Percentiles rank a stretch among this genome's conserved stretches.
phyloP scores from a whole-genome alignment of 2,797 vertebrate genomes.

The Sebastes trivittatus region DNA sequence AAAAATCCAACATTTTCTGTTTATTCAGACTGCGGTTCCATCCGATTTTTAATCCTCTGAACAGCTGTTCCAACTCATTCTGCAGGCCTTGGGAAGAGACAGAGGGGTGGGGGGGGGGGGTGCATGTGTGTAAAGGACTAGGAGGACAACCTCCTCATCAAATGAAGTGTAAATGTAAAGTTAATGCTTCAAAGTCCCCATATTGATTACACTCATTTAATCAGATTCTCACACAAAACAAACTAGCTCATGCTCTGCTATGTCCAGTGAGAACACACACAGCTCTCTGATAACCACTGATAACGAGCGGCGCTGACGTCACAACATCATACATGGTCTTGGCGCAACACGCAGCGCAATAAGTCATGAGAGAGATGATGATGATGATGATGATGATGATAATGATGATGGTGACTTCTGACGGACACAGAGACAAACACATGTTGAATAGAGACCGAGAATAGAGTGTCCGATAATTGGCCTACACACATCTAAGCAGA shows the following conservation, averaged over 20 bases:
- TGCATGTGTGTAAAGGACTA: not conserved
- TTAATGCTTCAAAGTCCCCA: slow-evolving; percentile 27
- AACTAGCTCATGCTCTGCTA: slow-evolving; percentile 49
- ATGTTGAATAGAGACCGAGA: not conserved
- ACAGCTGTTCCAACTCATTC: slow-evolving; percentile 82
- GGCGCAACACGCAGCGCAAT: slow-evolving; percentile 46
- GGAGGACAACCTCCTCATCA: slow-evolving; percentile 37
- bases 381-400: too few species aligned
- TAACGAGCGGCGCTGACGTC: slow-evolving; percentile 28
- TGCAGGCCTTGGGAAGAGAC: slow-evolving; percentile 71
- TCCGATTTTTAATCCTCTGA: slow-evolving; percentile 78
- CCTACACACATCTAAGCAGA: not conserved
- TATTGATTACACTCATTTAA: slow-evolving; percentile 54
- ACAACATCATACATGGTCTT: slow-evolving; percentile 50
- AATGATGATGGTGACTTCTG: not conserved
- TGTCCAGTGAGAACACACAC: slow-evolving; percentile 62
- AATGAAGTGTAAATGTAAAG: slow-evolving; percentile 20
- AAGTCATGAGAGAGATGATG: not conserved
- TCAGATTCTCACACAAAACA: slow-evolving; percentile 50
- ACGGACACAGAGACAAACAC: not conserved
- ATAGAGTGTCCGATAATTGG: not conserved
- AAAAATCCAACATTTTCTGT: slow-evolving; percentile 72
- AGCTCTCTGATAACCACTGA: slow-evolving; percentile 35
- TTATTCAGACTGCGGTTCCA: slow-evolving; percentile 74
- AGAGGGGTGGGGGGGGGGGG: not conserved